These are phyloP conservation scores for Oncorhynchus keta DNA, from an alignment of 2,113 vertebrate genomes.

Conservation along the genomic window DNA sequence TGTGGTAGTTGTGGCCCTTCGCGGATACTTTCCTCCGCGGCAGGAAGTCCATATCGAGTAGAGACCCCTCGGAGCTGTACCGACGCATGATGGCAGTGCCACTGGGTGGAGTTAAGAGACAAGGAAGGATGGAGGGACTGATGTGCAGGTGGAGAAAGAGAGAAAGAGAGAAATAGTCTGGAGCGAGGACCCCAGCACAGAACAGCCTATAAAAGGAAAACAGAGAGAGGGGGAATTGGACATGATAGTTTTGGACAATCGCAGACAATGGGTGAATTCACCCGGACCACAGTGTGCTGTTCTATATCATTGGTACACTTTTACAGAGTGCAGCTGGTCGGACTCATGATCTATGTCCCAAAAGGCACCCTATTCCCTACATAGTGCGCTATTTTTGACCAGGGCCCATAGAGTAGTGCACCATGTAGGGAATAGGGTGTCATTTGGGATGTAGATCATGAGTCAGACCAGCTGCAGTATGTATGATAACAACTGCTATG, in stretches of 20 bases:
- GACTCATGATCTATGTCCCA: too few species aligned
- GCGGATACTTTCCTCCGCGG: constrained; percentile 46
- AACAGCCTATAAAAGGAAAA: background rate
- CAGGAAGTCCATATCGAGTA: constrained; percentile 67
- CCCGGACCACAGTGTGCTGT: background rate
- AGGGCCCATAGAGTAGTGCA: too few species aligned
- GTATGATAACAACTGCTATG: too few species aligned
- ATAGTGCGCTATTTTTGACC: too few species aligned
- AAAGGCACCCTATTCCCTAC: too few species aligned
- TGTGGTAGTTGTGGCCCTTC: background rate
- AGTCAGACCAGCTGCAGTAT: too few species aligned
- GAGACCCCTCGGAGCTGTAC: constrained; percentile 74
- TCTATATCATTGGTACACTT: background rate
- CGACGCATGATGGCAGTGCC: constrained; percentile 56
- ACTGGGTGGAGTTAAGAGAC: too few species aligned
- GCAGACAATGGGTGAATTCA: constrained; percentile 12
- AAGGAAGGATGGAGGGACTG: background rate
- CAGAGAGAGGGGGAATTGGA: background rate
- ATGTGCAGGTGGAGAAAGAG: background rate
- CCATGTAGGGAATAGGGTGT: too few species aligned
- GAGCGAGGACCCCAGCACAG: background rate
- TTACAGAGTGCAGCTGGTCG: background rate
- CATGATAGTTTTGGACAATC: background rate
- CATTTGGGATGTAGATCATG: too few species aligned
- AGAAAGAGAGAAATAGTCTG: constrained; percentile 1